These are phyloP conservation scores for Neosilurus mollespiculum DNA, from an alignment of 2,797 vertebrate genomes.

Conservation along the genomic window DNA sequence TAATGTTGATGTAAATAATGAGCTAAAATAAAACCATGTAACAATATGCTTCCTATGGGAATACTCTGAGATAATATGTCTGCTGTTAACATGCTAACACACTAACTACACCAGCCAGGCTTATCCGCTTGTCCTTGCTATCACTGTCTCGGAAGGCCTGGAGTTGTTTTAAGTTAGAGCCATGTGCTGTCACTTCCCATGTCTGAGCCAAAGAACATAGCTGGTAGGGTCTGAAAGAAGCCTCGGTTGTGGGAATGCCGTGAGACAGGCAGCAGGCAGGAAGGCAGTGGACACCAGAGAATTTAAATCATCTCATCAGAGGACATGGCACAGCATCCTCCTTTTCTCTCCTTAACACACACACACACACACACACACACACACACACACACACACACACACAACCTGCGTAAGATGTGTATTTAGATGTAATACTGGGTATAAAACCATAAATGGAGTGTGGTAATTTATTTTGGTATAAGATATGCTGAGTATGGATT, in stretches of 20 bases:
- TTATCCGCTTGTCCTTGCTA: slow-evolving; percentile 60
- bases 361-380: not conserved
- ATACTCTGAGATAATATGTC: slow-evolving; percentile 12
- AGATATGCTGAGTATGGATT: not conserved
- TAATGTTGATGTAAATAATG: not conserved
- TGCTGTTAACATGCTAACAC: slow-evolving; percentile 36
- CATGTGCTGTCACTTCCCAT: slow-evolving; percentile 73
- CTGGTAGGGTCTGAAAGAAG: slow-evolving; percentile 65
- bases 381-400: not conserved
- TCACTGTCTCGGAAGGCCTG: slow-evolving; percentile 66
- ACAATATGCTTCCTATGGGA: slow-evolving; percentile 37
- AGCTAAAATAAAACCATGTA: slow-evolving; percentile 8
- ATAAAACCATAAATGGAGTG: not conserved
- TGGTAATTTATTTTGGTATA: not conserved
- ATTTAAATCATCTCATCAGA: slow-evolving; percentile 55
- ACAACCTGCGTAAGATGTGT: not conserved
- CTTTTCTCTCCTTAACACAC: slow-evolving; percentile 41
- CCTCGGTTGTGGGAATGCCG: slow-evolving; percentile 71
- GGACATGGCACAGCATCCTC: slow-evolving; percentile 59
- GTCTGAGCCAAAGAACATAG: slow-evolving; percentile 80
- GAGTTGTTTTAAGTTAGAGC: slow-evolving; percentile 66
- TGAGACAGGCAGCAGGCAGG: slow-evolving; percentile 59
- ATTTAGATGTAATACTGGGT: not conserved
- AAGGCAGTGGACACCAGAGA: slow-evolving; percentile 68
- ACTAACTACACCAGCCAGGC: slow-evolving; percentile 31